Conservation (phyloP, 2,888 invertebrate genomes). For the Ichneumoninae sp. region DNA sequence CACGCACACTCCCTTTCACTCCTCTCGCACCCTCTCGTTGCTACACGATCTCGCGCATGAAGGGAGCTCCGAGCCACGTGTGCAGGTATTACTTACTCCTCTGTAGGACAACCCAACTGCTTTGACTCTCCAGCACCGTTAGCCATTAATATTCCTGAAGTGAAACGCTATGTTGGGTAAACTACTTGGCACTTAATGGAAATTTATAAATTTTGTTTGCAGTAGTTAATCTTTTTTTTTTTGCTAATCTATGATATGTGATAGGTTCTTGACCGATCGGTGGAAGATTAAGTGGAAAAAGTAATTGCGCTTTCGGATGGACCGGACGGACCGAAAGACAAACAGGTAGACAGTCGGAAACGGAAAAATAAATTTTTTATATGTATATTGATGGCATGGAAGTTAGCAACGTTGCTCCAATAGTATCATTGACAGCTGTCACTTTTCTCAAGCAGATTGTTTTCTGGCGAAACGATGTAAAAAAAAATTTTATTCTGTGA, state of each 20-base stretch:
- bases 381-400: no score
- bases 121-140: slow-evolving; percentile 32
- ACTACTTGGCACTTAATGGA: background rate
- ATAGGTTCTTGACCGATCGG: background rate
- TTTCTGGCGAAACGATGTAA: no score
- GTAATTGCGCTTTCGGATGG: background rate
- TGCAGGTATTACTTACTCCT: slow-evolving; percentile 2
- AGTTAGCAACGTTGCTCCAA: no score
- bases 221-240: background rate
- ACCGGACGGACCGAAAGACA: background rate
- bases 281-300: background rate
- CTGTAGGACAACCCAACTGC: slow-evolving; percentile 24
- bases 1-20: slow-evolving; percentile 62
- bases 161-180: background rate
- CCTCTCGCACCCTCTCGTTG: slow-evolving; percentile 54
- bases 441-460: no score
- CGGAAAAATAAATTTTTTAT: no score
- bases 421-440: no score
- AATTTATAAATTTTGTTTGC: background rate
- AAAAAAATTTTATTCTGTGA: no score
- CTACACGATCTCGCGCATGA: slow-evolving; percentile 49
- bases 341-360: background rate
- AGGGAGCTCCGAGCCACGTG: slow-evolving; percentile 40
- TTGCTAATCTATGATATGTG: background rate
- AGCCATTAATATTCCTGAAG: slow-evolving; percentile 1